A percentile compares a stretch with the other conserved stretches of the same genome.
Conservation (phyloP, 2,888 invertebrate species). For the Resseliella maxima region DNA sequence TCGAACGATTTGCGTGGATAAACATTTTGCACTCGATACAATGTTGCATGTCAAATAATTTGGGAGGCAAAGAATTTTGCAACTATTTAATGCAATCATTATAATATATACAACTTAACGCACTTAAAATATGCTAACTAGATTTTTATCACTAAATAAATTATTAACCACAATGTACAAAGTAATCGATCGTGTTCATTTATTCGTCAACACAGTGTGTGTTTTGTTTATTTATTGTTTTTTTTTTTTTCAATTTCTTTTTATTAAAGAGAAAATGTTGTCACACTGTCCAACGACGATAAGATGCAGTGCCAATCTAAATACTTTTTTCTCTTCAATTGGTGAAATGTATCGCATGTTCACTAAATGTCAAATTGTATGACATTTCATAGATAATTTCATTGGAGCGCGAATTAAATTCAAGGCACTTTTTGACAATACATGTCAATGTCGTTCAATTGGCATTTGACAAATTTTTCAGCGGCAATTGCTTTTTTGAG, state of each 20-base stretch:
- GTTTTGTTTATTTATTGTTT: too few species aligned
- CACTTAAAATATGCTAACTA: not conserved
- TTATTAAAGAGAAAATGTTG: too few species aligned
- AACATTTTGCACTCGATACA: not conserved
- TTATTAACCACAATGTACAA: too few species aligned
- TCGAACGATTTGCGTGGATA: not conserved
- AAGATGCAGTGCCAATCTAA: not conserved
- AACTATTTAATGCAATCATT: conserved; percentile 1
- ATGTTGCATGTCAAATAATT: not conserved
- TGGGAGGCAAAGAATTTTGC: not conserved
- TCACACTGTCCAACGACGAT: not conserved
- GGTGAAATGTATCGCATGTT: conserved; percentile 4
- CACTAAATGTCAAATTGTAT: not conserved
- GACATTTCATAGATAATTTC: not conserved
- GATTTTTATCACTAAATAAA: not conserved
- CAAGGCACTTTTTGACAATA: not conserved
- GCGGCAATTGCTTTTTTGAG: not conserved
- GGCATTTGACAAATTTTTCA: not conserved
- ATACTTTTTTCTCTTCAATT: not conserved
- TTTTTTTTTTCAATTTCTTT: not conserved
- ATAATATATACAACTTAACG: not conserved
- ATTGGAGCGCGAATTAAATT: conserved; percentile 11
- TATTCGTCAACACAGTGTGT: too few species aligned
- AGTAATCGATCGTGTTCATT: not conserved
- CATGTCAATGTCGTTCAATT: not conserved